Evolutionary conservation across 2,113 vertebrate genomes (phyloP).

Genomic region (Coreoperca whiteheadi): DNA sequence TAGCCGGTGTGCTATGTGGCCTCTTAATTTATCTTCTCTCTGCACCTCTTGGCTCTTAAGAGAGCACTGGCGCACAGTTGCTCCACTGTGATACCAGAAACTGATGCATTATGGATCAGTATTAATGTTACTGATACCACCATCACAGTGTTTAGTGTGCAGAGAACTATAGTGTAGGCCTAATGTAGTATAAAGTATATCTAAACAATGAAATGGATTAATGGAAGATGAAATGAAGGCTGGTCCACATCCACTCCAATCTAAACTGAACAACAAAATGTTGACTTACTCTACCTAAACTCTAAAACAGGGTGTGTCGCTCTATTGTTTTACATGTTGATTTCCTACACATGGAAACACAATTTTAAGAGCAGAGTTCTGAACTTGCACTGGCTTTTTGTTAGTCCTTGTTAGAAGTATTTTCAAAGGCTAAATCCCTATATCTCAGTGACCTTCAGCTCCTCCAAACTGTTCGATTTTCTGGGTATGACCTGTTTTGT

Average conservation of each 20-base stretch:
- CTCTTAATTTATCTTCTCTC: constrained; percentile 42
- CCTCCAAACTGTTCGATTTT: not conserved
- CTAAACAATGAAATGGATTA: not conserved
- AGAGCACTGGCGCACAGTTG: not conserved
- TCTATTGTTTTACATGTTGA: not conserved
- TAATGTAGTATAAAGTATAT: not conserved
- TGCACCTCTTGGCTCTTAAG: constrained; percentile 20
- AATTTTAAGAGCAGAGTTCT: not conserved
- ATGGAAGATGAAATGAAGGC: not conserved
- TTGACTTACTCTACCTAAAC: not conserved
- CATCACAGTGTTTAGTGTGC: not conserved
- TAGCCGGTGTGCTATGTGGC: constrained; percentile 19
- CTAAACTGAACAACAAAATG: not conserved
- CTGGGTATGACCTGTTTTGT: not conserved
- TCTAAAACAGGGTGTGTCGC: not conserved
- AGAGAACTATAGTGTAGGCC: not conserved
- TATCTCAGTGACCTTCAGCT: not conserved
- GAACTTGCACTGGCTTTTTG: not conserved
- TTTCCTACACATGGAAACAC: not conserved
- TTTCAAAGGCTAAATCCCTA: not conserved
- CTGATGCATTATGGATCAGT: constrained; percentile 34
- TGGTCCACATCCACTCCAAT: not conserved
- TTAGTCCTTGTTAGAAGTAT: not conserved
- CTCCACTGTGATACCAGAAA: constrained; percentile 8
- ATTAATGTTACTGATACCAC: not conserved